Evolutionary conservation across 1,140 invertebrate genomes (phyloP).

Genomic region (Bombus pyrosoma): DNA sequence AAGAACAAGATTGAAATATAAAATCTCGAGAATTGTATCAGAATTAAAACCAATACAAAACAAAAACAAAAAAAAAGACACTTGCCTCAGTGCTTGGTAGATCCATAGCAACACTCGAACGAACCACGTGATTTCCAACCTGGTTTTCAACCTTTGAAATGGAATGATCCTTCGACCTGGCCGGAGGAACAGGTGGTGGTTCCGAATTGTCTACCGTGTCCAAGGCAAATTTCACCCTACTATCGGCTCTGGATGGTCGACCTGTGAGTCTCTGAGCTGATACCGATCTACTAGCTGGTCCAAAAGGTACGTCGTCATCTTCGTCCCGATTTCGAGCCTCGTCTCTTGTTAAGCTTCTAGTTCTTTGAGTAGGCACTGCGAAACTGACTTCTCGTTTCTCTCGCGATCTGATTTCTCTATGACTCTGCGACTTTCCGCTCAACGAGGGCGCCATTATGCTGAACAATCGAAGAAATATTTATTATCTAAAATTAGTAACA

Average conservation of each 20-base stretch:
- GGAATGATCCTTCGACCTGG: conserved; percentile 62
- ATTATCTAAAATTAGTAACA: background rate
- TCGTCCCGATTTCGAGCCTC: conserved; percentile 65
- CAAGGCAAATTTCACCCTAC: conserved; percentile 76
- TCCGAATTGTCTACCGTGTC: conserved; percentile 64
- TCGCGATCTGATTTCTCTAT: conserved; percentile 77
- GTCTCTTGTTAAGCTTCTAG: conserved; percentile 79
- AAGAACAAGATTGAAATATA: background rate
- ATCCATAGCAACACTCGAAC: background rate
- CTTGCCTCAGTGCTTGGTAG: conserved; percentile 23
- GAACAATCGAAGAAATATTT: background rate
- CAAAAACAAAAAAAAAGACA: background rate
- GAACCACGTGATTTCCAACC: conserved; percentile 31
- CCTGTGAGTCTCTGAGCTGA: conserved; percentile 70
- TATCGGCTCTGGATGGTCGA: conserved; percentile 74
- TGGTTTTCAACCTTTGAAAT: conserved; percentile 37
- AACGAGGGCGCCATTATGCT: conserved; percentile 74
- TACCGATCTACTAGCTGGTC: conserved; percentile 64
- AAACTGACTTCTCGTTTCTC: conserved; percentile 76
- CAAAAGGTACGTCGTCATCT: conserved; percentile 29
- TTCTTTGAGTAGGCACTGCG: conserved; percentile 72
- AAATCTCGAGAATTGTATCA: background rate
- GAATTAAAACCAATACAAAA: background rate
- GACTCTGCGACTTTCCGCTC: conserved; percentile 77
- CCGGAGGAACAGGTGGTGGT: conserved; percentile 56